These are phyloP conservation scores for Rhagologus leucostigma DNA, from an alignment of 2,113 vertebrate genomes.

Conservation along the genomic window DNA sequence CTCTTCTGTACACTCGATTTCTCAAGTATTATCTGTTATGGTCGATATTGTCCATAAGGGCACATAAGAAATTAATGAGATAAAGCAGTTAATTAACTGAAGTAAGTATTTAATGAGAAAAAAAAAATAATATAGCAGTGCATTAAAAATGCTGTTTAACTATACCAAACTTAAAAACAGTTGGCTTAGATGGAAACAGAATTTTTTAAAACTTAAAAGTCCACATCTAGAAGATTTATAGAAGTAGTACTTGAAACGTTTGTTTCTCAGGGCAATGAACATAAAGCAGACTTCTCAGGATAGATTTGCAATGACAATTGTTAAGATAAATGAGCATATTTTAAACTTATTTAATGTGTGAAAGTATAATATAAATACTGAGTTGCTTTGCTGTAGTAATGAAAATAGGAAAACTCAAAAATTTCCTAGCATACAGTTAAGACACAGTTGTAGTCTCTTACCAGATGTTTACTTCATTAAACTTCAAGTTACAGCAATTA, in stretches of 20 bases:
- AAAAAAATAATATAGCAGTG: neutral
- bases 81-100: neutral
- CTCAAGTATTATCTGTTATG: neutral
- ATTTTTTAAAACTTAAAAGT: neutral
- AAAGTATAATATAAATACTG: neutral
- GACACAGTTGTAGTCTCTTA: neutral
- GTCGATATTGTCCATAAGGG: neutral
- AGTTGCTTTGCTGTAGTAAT: neutral
- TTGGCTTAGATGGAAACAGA: neutral
- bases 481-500: neutral
- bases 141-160: neutral
- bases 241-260: neutral
- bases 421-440: neutral
- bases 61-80: neutral
- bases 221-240: neutral
- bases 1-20: neutral
- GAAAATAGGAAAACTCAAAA: neutral
- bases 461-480: neutral
- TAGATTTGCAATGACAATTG: neutral
- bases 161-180: neutral
- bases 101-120: neutral
- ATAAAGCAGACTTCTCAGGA: neutral
- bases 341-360: neutral
- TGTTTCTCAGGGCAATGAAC: neutral
- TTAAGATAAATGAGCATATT: neutral